phyloP scores from a whole-genome alignment of 2,113 vertebrate genomes.

The Caranx ignobilis region DNA sequence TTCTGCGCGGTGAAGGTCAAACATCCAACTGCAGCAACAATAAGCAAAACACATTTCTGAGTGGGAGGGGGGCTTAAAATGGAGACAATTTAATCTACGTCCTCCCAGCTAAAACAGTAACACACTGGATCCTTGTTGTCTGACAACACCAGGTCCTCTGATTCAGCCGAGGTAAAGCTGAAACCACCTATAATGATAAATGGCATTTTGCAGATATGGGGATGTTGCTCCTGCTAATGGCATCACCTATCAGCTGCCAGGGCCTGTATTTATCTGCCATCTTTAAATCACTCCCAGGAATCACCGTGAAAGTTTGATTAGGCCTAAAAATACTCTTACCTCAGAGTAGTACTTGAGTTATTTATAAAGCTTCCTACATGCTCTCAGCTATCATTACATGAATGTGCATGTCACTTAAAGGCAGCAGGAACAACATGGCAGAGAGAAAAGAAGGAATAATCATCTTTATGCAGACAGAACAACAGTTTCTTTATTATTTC shows the following conservation, averaged over 20 bases:
- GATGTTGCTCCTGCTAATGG: conserved; percentile 18
- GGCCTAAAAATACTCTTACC: conserved; percentile 69
- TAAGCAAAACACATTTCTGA: conserved; percentile 2
- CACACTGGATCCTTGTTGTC: conserved; percentile 7
- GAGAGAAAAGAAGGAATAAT: conserved; percentile 28
- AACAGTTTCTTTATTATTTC: neutral
- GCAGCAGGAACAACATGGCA: conserved; percentile 22
- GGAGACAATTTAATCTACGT: neutral
- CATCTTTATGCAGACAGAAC: conserved; percentile 33
- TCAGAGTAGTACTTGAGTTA: conserved; percentile 71
- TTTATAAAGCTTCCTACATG: conserved; percentile 70
- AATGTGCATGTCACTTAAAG: conserved; percentile 49
- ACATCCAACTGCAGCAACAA: neutral
- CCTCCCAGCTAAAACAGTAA: conserved; percentile 9
- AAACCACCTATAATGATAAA: neutral
- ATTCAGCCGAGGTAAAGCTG: conserved; percentile 11
- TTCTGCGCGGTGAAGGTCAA: neutral
- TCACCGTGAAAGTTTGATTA: conserved; percentile 62
- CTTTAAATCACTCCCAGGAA: conserved; percentile 44
- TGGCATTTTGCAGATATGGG: neutral
- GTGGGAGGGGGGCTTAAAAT: neutral
- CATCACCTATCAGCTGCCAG: neutral
- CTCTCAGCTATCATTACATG: conserved; percentile 44
- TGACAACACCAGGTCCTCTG: conserved; percentile 15
- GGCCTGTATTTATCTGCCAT: conserved; percentile 21